Base-by-base conservation (phyloP, 2,113 vertebrate genomes). In the Podarcis cretensis region DNA sequence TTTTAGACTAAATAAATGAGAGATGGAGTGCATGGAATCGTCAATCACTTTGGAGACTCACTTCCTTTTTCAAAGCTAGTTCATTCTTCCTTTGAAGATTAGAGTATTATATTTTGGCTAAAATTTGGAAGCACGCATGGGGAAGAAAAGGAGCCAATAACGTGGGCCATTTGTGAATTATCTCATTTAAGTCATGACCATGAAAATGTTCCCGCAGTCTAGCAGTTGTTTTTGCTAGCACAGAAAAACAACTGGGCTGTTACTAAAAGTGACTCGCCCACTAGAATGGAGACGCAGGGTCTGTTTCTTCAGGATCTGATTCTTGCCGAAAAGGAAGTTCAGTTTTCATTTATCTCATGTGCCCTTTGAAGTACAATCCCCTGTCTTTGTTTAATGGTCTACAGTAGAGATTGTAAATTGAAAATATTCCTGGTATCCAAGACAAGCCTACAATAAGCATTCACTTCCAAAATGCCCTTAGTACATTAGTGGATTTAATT, bases 311-410 rank as follows among this genome's bases (percentile, higher is more conserved):
- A 4, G 35, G 87, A 79, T 86, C 85, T 85, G 0, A 0, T 92
- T 86, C 20, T 21, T 21, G 25, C 87, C 77, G 68, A n/a, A 87
- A 88, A 87, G 82, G 25, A 91, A 94, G 73, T 71, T 85, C 78
- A 40, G 32, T 30, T 66, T 87, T 90, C 76, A 25, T 89, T 93
- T 91, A 92, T 68, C 90, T 91, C 81, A 71, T 7, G n/a, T 23
- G 85, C 85, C 83, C 92, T 94, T 1, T 0, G 91, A 94, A 95
- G 88, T 81, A 68, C 74, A 85, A 92, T 89, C 78, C 86, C 93
- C 92, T 89, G 93, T 84, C 80, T 92, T 23, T 88, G 84, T 80
- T 92, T 92, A 92, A 92, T 40, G 89, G 85, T 84, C 83, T 40
- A 71, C 89, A 89, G 94, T 88, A 57, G 88, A 92, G 89, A 81